These are phyloP conservation scores for Platalea minor DNA, from an alignment of 2,797 vertebrate species.

Conservation along the genomic window DNA sequence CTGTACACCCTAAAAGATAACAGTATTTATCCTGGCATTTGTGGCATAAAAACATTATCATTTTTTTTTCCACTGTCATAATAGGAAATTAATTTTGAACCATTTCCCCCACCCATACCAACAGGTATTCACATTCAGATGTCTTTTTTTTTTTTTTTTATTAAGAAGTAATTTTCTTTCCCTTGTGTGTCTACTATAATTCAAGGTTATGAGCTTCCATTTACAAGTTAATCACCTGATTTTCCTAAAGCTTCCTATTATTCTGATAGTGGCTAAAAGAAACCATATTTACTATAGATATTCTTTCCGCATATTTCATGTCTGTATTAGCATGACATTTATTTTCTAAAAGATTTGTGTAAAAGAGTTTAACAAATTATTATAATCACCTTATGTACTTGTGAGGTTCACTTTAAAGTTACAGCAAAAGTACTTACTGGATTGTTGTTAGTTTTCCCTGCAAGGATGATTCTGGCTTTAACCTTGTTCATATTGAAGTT, in stretches of 20 bases:
- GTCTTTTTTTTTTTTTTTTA: neutral
- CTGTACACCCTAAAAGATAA: neutral
- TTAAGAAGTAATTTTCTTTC: neutral
- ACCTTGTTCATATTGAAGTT: conserved; percentile 99
- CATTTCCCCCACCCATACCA: neutral
- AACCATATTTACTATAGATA: neutral
- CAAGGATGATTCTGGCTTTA: conserved; percentile 93
- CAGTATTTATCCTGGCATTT: neutral
- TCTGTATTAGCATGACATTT: neutral
- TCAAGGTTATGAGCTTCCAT: neutral
- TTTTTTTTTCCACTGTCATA: neutral
- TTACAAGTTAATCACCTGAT: neutral
- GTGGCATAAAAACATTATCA: neutral
- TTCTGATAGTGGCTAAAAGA: neutral
- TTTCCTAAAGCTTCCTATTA: neutral
- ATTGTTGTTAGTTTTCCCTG: conserved; percentile 89
- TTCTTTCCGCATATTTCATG: neutral
- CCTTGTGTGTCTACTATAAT: neutral
- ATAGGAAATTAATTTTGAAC: neutral
- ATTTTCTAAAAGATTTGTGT: neutral
- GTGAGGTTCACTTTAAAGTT: neutral
- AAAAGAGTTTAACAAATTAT: neutral
- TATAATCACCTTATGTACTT: neutral
- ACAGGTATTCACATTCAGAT: neutral
- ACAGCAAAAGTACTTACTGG: conserved; percentile 80